Evolutionary conservation across 2,113 vertebrate genomes (phyloP).

Genomic region (Cisticola juncidis): DNA sequence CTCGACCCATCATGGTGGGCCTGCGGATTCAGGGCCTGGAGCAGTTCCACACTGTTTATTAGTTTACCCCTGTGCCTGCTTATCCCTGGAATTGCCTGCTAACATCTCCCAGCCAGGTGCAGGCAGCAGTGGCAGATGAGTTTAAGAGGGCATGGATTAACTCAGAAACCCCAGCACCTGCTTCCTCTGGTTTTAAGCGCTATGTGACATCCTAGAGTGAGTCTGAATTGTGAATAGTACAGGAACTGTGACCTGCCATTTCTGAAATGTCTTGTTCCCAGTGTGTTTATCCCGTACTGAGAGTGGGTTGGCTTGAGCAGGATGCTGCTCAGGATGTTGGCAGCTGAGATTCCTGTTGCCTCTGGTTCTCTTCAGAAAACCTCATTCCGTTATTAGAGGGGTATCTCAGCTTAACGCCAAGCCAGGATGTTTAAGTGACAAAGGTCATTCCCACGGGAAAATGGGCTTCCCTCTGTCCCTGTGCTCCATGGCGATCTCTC

Average conservation of each 20-base stretch:
- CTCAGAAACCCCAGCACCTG: neutral
- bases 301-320: neutral
- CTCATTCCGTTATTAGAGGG: neutral
- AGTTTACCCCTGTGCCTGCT: neutral
- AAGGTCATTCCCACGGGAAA: neutral
- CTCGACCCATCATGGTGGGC: rapidly evolving
- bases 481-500: neutral
- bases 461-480: neutral
- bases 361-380: neutral
- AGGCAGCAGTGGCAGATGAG: rapidly evolving
- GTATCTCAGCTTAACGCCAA: neutral
- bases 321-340: neutral
- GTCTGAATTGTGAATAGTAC: neutral
- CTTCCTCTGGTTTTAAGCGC: neutral
- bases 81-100: neutral
- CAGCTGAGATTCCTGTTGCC: neutral
- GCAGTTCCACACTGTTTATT: neutral
- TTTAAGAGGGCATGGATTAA: neutral
- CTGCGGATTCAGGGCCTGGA: neutral
- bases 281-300: neutral
- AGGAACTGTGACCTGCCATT: neutral
- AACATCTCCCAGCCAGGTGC: neutral
- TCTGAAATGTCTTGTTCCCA: neutral
- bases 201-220: neutral
- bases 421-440: neutral